These are phyloP conservation scores for Acrocephalus arundinaceus DNA, from an alignment of 2,113 vertebrate genomes.

Conservation along the genomic window DNA sequence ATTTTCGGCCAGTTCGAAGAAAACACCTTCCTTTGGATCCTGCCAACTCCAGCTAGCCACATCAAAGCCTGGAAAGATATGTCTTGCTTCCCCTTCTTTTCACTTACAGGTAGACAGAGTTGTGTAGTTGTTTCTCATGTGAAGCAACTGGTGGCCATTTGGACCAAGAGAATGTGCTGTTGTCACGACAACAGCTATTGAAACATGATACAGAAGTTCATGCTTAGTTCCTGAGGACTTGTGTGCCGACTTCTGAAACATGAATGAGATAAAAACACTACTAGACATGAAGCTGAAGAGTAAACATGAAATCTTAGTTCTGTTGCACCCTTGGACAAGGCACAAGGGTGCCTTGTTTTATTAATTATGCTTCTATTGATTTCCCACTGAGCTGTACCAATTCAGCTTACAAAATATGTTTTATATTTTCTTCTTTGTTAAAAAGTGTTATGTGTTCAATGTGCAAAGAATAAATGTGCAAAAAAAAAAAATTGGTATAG, in stretches of 20 bases:
- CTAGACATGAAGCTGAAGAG: not conserved
- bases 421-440: not conserved
- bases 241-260: not conserved
- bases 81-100: not conserved
- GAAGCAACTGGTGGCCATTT: not conserved
- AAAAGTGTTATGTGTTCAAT: not conserved
- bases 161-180: not conserved
- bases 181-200: not conserved
- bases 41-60: not conserved
- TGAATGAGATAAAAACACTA: not conserved
- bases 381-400: not conserved
- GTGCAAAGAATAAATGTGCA: not conserved
- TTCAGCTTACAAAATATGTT: not conserved
- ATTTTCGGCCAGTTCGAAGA: not conserved
- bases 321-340: not conserved
- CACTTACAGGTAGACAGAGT: fast-evolving
- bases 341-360: not conserved
- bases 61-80: not conserved
- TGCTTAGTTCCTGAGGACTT: not conserved
- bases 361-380: not conserved
- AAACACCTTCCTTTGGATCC: not conserved
- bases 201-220: not conserved
- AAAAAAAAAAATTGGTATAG: not conserved
- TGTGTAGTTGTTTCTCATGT: not conserved
- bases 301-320: not conserved